These are phyloP conservation scores for Automeris io DNA, from an alignment of 2,888 invertebrate genomes.

Conservation along the genomic window DNA sequence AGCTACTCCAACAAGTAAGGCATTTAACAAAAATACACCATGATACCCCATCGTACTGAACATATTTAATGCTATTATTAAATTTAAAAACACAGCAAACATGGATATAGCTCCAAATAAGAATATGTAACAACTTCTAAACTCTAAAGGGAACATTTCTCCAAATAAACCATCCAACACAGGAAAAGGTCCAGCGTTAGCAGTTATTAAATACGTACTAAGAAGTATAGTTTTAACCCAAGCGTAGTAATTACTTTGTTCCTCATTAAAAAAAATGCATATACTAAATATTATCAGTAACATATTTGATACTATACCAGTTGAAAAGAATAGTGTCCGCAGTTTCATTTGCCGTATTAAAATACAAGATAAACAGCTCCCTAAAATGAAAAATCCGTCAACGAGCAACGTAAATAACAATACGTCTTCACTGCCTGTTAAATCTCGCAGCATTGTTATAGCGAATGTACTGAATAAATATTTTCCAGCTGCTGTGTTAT, in stretches of 20 bases:
- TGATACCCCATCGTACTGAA: neutral
- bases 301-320: slow-evolving; percentile 6
- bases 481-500: too few relatives aligned
- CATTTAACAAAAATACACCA: too few relatives aligned
- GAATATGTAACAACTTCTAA: too few relatives aligned
- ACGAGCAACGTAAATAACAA: neutral
- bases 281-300: neutral
- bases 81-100: too few relatives aligned
- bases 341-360: neutral
- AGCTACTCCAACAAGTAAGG: too few relatives aligned
- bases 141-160: too few relatives aligned
- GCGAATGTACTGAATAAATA: neutral
- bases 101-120: too few relatives aligned
- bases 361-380: neutral
- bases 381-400: neutral
- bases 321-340: neutral
- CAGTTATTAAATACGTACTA: neutral
- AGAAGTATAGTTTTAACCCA: neutral
- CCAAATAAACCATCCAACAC: neutral
- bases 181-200: slow-evolving; percentile 4
- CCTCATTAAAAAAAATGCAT: neutral
- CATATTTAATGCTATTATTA: neutral
- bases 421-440: neutral
- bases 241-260: neutral
- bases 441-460: neutral